Conservation (phyloP, 1,140 invertebrate species). For the Doryteuthis pealeii region DNA sequence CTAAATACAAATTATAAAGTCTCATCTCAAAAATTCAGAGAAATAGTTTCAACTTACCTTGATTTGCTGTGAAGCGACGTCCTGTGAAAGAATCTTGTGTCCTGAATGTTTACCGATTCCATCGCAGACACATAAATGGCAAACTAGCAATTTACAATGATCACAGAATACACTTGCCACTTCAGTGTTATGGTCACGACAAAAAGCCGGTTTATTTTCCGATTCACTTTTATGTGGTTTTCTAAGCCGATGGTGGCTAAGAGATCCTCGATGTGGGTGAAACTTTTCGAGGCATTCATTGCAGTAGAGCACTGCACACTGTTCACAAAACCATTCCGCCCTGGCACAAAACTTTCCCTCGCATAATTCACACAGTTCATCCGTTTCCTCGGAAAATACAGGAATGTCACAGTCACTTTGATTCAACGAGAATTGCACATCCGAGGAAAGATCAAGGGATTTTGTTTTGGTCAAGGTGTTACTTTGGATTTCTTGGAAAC, state of each 20-base stretch:
- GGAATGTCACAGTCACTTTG: slow-evolving; percentile 25
- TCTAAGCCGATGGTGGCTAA: slow-evolving; percentile 36
- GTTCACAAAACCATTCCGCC: slow-evolving; percentile 87
- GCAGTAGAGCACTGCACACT: slow-evolving; percentile 93
- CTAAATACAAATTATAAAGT: too few relatives aligned
- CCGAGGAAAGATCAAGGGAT: slow-evolving; percentile 29
- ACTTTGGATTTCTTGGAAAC: slow-evolving; percentile 66
- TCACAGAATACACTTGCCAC: slow-evolving; percentile 83
- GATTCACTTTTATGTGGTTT: slow-evolving; percentile 25
- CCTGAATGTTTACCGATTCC: slow-evolving; percentile 50
- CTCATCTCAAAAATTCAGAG: too few relatives aligned
- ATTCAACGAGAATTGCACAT: slow-evolving; percentile 11
- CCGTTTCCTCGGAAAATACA: slow-evolving; percentile 31
- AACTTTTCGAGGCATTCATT: slow-evolving; percentile 77
- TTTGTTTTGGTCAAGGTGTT: slow-evolving; percentile 37
- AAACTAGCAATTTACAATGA: slow-evolving; percentile 83
- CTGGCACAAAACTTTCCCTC: slow-evolving; percentile 73
- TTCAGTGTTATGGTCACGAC: slow-evolving; percentile 78
- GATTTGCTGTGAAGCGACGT: slow-evolving; percentile 41
- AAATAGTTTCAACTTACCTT: slow-evolving; percentile 31
- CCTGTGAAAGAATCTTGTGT: slow-evolving; percentile 48
- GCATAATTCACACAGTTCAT: slow-evolving; percentile 82
- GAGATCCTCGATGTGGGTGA: slow-evolving; percentile 43
- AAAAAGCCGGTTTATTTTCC: slow-evolving; percentile 31
- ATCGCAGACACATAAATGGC: slow-evolving; percentile 70